phyloP scores from a whole-genome alignment of 2,797 vertebrate species.

The Melanogrammus aeglefinus region DNA sequence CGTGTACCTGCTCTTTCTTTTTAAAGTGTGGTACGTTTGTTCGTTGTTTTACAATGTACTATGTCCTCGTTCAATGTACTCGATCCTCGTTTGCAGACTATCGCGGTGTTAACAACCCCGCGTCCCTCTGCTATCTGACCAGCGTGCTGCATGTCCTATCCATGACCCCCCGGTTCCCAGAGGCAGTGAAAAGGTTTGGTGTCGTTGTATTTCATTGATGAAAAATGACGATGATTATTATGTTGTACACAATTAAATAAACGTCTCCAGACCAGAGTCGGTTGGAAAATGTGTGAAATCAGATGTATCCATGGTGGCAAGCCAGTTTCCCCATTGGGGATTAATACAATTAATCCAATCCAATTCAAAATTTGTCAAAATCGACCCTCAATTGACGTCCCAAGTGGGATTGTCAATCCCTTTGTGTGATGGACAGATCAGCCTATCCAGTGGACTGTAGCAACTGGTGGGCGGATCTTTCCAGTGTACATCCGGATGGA shows the following conservation, averaged over 20 bases:
- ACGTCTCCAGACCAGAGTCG: too few relatives aligned
- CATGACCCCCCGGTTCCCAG: constrained; percentile 47
- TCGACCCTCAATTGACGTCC: too few relatives aligned
- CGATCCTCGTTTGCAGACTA: constrained; percentile 14
- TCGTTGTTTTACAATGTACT: neutral
- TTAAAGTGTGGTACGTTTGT: neutral
- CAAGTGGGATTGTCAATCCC: too few relatives aligned
- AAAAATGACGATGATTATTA: neutral
- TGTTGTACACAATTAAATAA: neutral
- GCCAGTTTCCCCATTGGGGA: too few relatives aligned
- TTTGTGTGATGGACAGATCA: too few relatives aligned
- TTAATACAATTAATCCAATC: too few relatives aligned
- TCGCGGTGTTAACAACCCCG: constrained; percentile 46
- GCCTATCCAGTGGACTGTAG: neutral
- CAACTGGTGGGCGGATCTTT: neutral
- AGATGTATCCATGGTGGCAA: too few relatives aligned
- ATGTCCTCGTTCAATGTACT: neutral
- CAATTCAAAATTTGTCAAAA: too few relatives aligned
- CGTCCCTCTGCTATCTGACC: constrained; percentile 49
- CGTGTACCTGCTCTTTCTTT: neutral
- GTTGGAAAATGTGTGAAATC: too few relatives aligned
- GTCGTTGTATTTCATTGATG: neutral
- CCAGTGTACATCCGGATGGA: neutral
- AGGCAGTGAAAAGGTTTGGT: constrained; percentile 41
- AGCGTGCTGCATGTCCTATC: constrained; percentile 52